A percentile compares a stretch with the other conserved stretches of the same genome.
These are phyloP conservation scores for Leucania comma DNA, from an alignment of 2,888 invertebrate genomes.

Conservation along the genomic window DNA sequence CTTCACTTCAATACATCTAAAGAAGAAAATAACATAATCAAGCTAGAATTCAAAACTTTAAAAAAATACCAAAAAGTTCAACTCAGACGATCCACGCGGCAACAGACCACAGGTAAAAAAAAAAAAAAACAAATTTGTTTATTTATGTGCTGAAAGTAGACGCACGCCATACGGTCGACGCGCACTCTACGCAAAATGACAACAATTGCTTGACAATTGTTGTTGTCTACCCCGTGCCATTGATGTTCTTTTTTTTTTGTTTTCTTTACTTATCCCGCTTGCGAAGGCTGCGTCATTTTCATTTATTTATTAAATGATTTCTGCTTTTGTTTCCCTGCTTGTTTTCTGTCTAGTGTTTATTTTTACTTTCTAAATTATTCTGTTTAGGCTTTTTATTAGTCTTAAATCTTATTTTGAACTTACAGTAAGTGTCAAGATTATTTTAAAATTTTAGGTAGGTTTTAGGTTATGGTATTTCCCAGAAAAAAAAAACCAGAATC, in stretches of 20 bases:
- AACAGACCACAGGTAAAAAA: constrained; percentile 69
- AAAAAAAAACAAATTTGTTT: constrained; percentile 67
- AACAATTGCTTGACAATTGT: constrained; percentile 85
- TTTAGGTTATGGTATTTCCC: not conserved
- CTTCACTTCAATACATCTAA: not conserved
- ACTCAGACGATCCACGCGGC: constrained; percentile 23
- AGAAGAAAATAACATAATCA: constrained; percentile 25
- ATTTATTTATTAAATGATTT: constrained; percentile 72
- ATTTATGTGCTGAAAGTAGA: constrained; percentile 78
- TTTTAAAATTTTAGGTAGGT: not conserved
- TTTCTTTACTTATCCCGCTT: constrained; percentile 71
- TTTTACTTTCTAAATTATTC: not conserved
- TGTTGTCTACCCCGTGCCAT: constrained; percentile 81
- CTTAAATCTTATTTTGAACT: not conserved
- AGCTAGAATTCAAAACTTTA: constrained; percentile 12
- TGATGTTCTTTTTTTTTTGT: constrained; percentile 71
- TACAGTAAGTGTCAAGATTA: not conserved
- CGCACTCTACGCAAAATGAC: constrained; percentile 86
- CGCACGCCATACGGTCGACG: constrained; percentile 86
- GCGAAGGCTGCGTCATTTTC: constrained; percentile 65
- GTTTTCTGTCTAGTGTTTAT: constrained; percentile 29
- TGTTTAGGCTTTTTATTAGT: not conserved
- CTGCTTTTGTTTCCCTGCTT: constrained; percentile 41
- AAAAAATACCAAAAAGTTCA: constrained; percentile 33
- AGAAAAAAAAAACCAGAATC: not conserved